These are phyloP conservation scores for Caenorhabditis sp. DNA, from an alignment of 2,888 invertebrate genomes.

Conservation along the genomic window DNA sequence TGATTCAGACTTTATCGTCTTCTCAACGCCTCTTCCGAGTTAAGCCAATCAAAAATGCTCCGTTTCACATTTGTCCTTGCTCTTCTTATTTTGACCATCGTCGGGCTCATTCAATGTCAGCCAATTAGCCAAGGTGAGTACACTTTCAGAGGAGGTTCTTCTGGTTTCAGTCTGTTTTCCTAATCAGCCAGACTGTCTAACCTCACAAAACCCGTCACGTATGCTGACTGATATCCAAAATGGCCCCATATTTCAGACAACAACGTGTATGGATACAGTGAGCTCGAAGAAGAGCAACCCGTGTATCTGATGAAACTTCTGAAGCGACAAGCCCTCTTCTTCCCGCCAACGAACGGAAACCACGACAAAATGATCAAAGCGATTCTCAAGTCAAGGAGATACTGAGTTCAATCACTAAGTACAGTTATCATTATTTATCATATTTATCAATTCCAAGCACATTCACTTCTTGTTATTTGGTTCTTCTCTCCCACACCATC, in stretches of 20 bases:
- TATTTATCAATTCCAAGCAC: slow-evolving; percentile 1
- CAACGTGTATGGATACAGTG: slow-evolving; percentile 40
- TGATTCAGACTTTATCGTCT: slow-evolving; percentile 20
- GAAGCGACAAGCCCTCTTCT: slow-evolving; percentile 62
- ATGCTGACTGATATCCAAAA: not conserved
- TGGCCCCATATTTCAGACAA: slow-evolving; percentile 12
- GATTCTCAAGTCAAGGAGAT: slow-evolving; percentile 64
- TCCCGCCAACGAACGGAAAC: slow-evolving; percentile 50
- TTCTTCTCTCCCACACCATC: slow-evolving; percentile 14
- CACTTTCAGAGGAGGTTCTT: not conserved
- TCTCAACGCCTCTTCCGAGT: not conserved
- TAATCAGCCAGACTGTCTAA: not conserved
- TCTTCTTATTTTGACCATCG: slow-evolving; percentile 34
- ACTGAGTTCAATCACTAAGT: slow-evolving; percentile 18
- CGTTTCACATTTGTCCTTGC: slow-evolving; percentile 20
- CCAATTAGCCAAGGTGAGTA: slow-evolving; percentile 46
- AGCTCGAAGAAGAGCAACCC: slow-evolving; percentile 28
- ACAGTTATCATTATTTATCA: slow-evolving; percentile 2
- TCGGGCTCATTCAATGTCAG: slow-evolving; percentile 41
- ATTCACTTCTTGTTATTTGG: slow-evolving; percentile 38
- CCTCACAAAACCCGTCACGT: not conserved
- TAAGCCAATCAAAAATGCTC: slow-evolving; percentile 34
- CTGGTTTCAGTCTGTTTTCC: too few species aligned
- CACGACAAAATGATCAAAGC: slow-evolving; percentile 67
- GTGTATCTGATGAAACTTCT: slow-evolving; percentile 57